A percentile compares a stretch with the other conserved stretches of the same genome.
phyloP scores from a whole-genome alignment of 2,113 vertebrate genomes.

The Gallinago undulata region DNA sequence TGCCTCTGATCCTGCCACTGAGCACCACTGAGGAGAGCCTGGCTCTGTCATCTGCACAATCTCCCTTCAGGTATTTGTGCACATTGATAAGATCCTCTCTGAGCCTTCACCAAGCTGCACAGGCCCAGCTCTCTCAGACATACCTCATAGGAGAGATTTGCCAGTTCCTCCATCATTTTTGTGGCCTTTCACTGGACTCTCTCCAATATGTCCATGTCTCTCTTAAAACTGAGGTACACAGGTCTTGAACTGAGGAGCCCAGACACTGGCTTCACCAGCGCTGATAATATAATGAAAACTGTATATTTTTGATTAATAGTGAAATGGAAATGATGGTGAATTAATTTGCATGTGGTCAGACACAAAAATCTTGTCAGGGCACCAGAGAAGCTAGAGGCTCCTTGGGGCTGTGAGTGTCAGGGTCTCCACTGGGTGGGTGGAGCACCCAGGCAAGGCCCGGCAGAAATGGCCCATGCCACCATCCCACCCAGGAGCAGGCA shows the following conservation, averaged over 20 bases:
- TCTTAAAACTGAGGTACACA: not conserved
- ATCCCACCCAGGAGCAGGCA: not conserved
- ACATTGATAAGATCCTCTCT: not conserved
- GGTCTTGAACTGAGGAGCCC: not conserved
- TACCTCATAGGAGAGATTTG: not conserved
- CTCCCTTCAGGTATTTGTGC: not conserved
- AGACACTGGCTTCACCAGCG: not conserved
- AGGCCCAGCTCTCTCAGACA: not conserved
- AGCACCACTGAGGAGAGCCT: not conserved
- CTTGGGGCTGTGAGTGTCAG: not conserved
- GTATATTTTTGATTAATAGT: not conserved
- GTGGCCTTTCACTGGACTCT: not conserved
- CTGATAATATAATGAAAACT: not conserved
- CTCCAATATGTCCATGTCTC: not conserved
- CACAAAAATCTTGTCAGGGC: not conserved
- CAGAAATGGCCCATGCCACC: not conserved
- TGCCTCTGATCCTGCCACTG: not conserved
- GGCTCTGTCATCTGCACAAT: not conserved
- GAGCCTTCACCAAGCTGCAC: not conserved
- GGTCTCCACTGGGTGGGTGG: rapidly evolving
- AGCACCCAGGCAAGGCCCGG: too few relatives aligned
- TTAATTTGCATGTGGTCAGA: not conserved
- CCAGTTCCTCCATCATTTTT: not conserved
- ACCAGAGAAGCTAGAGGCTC: rapidly evolving
- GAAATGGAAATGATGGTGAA: not conserved